Conservation (phyloP, 2,888 invertebrate species). For the Cataglyphis albicans region DNA sequence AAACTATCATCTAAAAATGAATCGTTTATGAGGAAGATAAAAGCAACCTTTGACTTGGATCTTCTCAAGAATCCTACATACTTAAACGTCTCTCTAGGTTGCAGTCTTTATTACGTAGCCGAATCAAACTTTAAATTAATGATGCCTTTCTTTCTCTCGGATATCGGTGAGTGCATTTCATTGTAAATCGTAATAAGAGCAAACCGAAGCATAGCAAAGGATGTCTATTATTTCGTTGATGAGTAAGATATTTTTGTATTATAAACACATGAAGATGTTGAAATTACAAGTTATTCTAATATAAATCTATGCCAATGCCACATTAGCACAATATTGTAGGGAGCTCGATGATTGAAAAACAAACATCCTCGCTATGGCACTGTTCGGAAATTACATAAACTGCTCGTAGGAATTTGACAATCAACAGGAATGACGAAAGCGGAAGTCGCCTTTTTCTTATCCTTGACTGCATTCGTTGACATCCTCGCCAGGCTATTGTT, state of each 20-base stretch:
- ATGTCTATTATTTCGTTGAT: slow-evolving; percentile 28
- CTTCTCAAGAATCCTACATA: slow-evolving; percentile 75
- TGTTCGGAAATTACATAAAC: slow-evolving; percentile 67
- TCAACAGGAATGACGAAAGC: slow-evolving; percentile 86
- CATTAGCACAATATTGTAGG: slow-evolving; percentile 34
- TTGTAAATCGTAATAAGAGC: neutral
- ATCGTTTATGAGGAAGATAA: slow-evolving; percentile 39
- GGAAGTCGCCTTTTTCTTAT: slow-evolving; percentile 91
- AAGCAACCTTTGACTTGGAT: slow-evolving; percentile 76
- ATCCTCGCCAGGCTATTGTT: slow-evolving; percentile 91
- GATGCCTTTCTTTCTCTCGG: slow-evolving; percentile 86
- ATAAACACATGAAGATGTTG: neutral
- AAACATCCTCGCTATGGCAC: slow-evolving; percentile 68
- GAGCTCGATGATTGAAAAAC: slow-evolving; percentile 24
- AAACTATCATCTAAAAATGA: neutral
- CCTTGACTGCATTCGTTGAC: slow-evolving; percentile 92
- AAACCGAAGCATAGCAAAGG: slow-evolving; percentile 57
- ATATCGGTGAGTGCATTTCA: slow-evolving; percentile 77
- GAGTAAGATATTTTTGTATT: neutral
- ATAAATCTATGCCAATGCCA: slow-evolving; percentile 16
- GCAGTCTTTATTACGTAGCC: slow-evolving; percentile 86
- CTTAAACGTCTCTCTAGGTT: slow-evolving; percentile 81
- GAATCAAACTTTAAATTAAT: slow-evolving; percentile 86
- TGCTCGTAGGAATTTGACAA: slow-evolving; percentile 72
- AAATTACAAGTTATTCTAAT: slow-evolving; percentile 25